Evolutionary conservation across 2,797 vertebrate species (phyloP).

Genomic region (Leptodactylus fallax): DNA sequence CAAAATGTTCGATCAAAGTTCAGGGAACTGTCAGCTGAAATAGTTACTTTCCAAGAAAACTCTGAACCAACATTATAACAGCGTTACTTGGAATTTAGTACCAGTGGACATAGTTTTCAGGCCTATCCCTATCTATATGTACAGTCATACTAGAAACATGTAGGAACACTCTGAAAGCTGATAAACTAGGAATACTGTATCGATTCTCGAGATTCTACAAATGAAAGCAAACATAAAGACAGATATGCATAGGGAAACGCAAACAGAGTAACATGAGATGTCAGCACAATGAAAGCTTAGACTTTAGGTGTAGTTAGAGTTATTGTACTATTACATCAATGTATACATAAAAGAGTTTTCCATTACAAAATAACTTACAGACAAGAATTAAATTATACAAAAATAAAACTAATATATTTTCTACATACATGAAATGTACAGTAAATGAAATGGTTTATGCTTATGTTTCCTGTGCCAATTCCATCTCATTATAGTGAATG

Average conservation of each 20-base stretch:
- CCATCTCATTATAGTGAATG: no score
- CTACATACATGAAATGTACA: no score
- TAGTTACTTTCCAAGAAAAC: background rate
- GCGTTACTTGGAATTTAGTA: background rate
- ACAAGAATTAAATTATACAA: background rate
- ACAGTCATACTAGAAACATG: background rate
- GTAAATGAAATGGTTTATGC: background rate
- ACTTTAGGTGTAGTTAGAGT: background rate
- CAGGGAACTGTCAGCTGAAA: background rate
- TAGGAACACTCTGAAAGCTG: background rate
- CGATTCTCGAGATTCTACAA: background rate
- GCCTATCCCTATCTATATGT: background rate
- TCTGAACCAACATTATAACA: background rate
- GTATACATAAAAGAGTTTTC: background rate
- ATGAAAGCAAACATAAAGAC: background rate
- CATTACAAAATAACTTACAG: no score
- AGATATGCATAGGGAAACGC: background rate
- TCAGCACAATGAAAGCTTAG: background rate
- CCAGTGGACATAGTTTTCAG: no score
- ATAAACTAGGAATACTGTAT: background rate
- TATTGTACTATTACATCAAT: background rate
- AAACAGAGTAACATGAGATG: background rate
- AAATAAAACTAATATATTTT: background rate
- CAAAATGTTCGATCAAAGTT: constrained; percentile 9
- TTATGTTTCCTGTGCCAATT: no score